Evolutionary conservation across 1,140 invertebrate species (phyloP).

Genomic region (Drosophila sulfurigaster): DNA sequence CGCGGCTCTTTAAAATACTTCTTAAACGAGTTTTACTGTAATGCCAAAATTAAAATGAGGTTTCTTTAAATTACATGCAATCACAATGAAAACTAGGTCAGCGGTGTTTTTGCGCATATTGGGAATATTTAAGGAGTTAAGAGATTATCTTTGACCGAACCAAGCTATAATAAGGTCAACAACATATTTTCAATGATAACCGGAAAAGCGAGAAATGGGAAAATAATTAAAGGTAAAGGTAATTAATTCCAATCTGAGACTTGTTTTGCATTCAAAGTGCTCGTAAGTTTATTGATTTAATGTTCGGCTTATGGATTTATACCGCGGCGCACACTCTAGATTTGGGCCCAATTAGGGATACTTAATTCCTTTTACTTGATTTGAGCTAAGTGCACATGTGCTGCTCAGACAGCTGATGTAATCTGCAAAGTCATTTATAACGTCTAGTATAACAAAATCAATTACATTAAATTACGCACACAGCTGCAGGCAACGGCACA

Average conservation of each 20-base stretch:
- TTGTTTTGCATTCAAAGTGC: background rate
- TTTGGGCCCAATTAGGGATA: slow-evolving; percentile 16
- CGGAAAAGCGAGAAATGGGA: background rate
- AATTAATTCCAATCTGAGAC: background rate
- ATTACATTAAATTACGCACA: slow-evolving; percentile 56
- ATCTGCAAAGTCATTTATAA: slow-evolving; percentile 29
- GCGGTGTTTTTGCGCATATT: background rate
- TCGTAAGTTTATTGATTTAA: slow-evolving; percentile 4
- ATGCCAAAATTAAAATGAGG: slow-evolving; percentile 22
- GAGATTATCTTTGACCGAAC: too few species aligned
- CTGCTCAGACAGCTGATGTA: slow-evolving; percentile 35
- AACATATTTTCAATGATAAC: background rate
- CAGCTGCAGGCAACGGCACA: slow-evolving; percentile 43
- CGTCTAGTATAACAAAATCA: slow-evolving; percentile 59
- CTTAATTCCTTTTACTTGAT: slow-evolving; percentile 21
- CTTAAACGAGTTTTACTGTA: slow-evolving; percentile 58
- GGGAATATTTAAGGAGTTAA: background rate
- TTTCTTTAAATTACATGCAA: slow-evolving; percentile 4
- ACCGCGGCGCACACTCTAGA: background rate
- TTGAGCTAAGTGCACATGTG: slow-evolving; percentile 5
- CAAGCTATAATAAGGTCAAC: background rate
- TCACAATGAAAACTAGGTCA: background rate
- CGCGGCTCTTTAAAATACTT: slow-evolving; percentile 42
- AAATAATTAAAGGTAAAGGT: background rate
- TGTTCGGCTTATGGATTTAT: background rate